Percentiles rank a stretch among this genome's conserved stretches.
Evolutionary conservation across 2,113 vertebrate species (phyloP).

Genomic region (Psammodynastes pulverulentus): DNA sequence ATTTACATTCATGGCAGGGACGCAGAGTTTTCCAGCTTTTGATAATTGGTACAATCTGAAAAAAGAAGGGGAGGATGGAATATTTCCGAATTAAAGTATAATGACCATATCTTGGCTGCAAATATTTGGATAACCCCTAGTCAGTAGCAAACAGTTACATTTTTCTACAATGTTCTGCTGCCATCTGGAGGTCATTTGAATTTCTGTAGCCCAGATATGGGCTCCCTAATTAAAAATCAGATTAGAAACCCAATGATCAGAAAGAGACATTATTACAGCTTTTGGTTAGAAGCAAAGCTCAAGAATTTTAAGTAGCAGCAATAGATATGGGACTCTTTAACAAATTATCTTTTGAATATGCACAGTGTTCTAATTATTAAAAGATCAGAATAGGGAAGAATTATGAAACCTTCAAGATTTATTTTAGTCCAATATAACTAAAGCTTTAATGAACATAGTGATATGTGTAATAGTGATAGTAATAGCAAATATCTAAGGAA

Average conservation of each 20-base stretch:
- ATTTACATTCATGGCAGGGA: constrained; percentile 98
- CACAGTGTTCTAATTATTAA: background rate
- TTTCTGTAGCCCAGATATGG: background rate
- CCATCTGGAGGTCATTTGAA: background rate
- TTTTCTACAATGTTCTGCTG: background rate
- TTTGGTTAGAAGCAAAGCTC: background rate
- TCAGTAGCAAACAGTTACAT: background rate
- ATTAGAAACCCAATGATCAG: background rate
- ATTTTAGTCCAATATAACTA: background rate
- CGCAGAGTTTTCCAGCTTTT: constrained; percentile 95
- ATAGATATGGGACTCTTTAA: background rate
- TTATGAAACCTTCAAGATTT: background rate
- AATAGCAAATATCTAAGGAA: background rate
- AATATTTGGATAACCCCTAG: background rate
- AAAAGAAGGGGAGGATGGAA: constrained; percentile 5
- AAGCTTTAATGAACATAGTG: background rate
- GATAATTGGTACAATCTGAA: constrained; percentile 95
- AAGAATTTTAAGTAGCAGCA: background rate
- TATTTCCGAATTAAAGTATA: background rate
- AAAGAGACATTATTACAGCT: background rate
- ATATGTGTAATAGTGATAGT: background rate
- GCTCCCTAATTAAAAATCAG: background rate
- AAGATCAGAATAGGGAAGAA: background rate
- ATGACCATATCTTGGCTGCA: background rate
- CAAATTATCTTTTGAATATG: background rate